Base-by-base conservation (phyloP, 2,113 vertebrate species). In the Hippotragus niger region DNA sequence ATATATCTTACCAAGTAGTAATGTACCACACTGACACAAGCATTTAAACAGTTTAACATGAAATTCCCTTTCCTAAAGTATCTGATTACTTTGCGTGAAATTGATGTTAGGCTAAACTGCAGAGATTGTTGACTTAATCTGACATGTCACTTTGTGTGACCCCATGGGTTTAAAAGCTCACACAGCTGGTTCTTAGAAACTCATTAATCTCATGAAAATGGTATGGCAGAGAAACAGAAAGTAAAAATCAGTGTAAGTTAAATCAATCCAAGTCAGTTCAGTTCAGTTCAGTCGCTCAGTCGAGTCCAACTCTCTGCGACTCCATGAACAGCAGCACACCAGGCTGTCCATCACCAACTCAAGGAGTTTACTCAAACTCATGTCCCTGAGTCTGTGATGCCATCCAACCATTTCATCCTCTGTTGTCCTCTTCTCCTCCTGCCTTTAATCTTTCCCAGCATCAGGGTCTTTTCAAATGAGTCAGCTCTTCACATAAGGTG, bases 1-100 rank as follows among this genome's bases (percentile, higher is more conserved):
- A 40, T 62, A 45, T 33, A 11, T 60, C 25, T 29, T 19, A 80
- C 25, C 23, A 71, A 10, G 19, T 2, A 67, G 31, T 60, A 31
- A 80, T 60, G 10, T 31, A 23, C 58, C 58, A 89, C 64, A 19
- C 19, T 78, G 23, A 64, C 55, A 11, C 19, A 76, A 83, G 76
- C 27, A 71, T 84, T 94, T 74, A 80, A 90, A 57, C 27, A 90
- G 23, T 95, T 83, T 89, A 91, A 43, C 40, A 67, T 33, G 10
- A n/a, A 91, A 40, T 88, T 57, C 23, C 11, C 13, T 74, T 94
- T 82, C 25, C 31, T 55, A 82, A 96, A 71, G 76, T 47, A 55
- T 23, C 40, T 87, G 53, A 4, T 16, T 90, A 71, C 9, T 71
- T 62, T 2, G 50, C 12, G 15, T 80, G 43, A 94, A 95, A 95